A percentile compares a stretch with the other conserved stretches of the same genome.
Evolutionary conservation across 2,113 vertebrate genomes (phyloP).

Genomic region (Heterocephalus glaber): DNA sequence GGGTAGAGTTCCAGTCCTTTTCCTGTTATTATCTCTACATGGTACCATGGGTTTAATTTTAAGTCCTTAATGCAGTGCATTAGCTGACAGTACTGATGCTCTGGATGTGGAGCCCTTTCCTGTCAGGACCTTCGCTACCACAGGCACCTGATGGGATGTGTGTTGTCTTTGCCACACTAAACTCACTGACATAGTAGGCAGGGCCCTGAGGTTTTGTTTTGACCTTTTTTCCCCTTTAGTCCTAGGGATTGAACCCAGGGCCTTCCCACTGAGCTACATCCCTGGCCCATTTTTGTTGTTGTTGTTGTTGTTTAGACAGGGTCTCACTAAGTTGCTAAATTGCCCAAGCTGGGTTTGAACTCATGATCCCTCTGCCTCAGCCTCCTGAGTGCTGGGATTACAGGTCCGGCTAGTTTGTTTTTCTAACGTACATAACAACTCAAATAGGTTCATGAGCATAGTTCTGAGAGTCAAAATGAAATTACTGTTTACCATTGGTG

Average conservation of each 20-base stretch:
- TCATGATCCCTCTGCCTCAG: background rate
- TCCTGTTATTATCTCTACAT: background rate
- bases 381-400: background rate
- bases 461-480: background rate
- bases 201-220: background rate
- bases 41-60: background rate
- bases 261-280: background rate
- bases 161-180: background rate
- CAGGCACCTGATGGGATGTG: background rate
- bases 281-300: background rate
- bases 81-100: background rate
- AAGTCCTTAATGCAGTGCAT: background rate
- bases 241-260: background rate
- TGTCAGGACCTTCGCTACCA: rapidly evolving
- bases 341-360: background rate
- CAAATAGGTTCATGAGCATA: background rate
- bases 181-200: background rate
- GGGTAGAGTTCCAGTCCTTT: background rate
- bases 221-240: background rate
- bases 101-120: background rate
- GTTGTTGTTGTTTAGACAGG: background rate
- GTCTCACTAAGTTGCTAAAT: background rate
- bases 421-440: background rate
- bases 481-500: background rate
- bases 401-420: background rate